Evolutionary conservation across 2,888 invertebrate genomes (phyloP), one percentile per base, ranked within the genome.

Genomic region (Hedya salicella): DNA sequence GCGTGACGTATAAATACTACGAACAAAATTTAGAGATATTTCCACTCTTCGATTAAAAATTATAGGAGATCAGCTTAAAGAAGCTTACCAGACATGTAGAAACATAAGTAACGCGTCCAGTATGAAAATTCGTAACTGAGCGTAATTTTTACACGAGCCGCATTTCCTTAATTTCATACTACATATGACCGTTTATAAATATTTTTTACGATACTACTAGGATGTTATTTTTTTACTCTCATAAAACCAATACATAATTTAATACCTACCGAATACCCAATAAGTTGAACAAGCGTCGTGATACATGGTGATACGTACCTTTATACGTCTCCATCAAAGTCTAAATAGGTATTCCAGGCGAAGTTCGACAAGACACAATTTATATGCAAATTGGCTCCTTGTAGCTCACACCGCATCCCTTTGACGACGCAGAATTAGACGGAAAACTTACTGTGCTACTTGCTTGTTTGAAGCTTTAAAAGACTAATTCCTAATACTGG

Each of bases 301-400:
- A 46, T 57, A 57, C 57, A 44, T 44, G 44, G 57, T 57, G 57
- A 46, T 57, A 57, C 57, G 57, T 44, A 56, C 11, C 8, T 25
- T 1, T 60, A 60, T 59, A 62, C 60, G 42, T 46, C 62, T 53
- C 59, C 65, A 52, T 60, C 59, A 59, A 59, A 52, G 59, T 60
- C 59, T 52, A 59, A 65, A 46, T 63, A 49, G 62, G 48, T 64
- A 64, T 57, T 53, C 46, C 44, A 44, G 63, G 64, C 57, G 25
- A 65, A 68, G 50, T 68, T 68, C 65, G 60, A 68, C 60, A 69
- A 69, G 70, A 72, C 56, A 69, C 73, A 72, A 74, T 74, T 73
- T 74, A 74, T 73, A 73, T 74, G 73, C 70, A 70, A 74, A 74
- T 74, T 60, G 14, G 25, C 44, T 48, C 49, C 53, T 52, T 60